Percentiles rank a stretch among this genome's conserved stretches.
These are phyloP conservation scores for Nebria salina DNA, from an alignment of 2,888 invertebrate genomes.

Conservation along the genomic window DNA sequence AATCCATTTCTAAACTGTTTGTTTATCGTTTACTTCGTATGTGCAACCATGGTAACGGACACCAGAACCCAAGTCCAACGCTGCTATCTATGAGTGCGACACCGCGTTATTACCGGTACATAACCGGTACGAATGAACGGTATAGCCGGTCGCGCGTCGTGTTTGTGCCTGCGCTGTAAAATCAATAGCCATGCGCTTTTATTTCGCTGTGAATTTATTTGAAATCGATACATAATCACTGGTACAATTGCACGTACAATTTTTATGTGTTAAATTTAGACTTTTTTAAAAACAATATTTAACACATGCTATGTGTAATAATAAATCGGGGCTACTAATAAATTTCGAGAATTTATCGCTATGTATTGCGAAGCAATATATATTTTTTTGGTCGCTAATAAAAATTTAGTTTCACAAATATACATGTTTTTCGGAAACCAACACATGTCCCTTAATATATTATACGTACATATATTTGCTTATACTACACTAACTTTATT, in stretches of 20 bases:
- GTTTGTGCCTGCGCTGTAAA: constrained; percentile 20
- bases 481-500: too few relatives aligned
- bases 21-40: constrained; percentile 23
- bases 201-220: not conserved
- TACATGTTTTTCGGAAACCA: not conserved
- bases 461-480: not conserved
- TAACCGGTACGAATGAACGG: not conserved
- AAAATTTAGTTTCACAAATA: not conserved
- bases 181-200: constrained; percentile 21
- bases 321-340: not conserved
- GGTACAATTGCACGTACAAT: not conserved
- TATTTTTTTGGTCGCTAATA: not conserved
- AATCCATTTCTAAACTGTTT: constrained; percentile 40
- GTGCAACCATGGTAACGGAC: constrained; percentile 24
- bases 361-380: not conserved
- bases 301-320: not conserved
- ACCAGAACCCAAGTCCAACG: not conserved
- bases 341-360: not conserved
- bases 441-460: not conserved
- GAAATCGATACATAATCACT: constrained; percentile 1
- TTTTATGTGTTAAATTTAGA: not conserved
- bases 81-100: constrained; percentile 31
- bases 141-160: constrained; percentile 3
- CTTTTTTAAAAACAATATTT: not conserved
- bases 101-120: constrained; percentile 7